A percentile compares a stretch with the other conserved stretches of the same genome.
Evolutionary conservation across 2,888 invertebrate species (phyloP).

Genomic region (Mesoligia furuncula): DNA sequence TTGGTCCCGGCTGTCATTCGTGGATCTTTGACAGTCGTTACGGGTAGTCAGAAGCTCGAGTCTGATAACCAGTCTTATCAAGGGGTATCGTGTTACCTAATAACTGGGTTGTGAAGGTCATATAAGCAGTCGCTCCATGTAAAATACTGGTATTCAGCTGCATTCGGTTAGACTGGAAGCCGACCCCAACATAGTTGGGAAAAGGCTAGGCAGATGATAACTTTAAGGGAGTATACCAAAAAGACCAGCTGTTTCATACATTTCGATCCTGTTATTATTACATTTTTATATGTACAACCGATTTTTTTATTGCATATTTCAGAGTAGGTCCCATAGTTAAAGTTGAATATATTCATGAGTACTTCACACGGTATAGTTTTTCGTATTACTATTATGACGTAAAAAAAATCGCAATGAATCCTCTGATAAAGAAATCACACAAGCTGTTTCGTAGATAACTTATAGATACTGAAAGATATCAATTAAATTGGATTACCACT

Average conservation of each 20-base stretch:
- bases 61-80: too few relatives aligned
- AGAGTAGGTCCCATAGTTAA: neutral
- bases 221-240: neutral
- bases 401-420: neutral
- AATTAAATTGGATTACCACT: neutral
- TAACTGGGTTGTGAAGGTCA: too few relatives aligned
- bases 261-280: neutral
- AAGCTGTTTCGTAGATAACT: neutral
- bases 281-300: neutral
- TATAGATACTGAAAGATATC: neutral
- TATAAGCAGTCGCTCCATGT: too few relatives aligned
- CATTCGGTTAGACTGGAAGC: too few relatives aligned
- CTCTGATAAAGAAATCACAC: neutral
- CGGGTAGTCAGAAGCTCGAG: too few relatives aligned
- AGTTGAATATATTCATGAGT: neutral
- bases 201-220: too few relatives aligned
- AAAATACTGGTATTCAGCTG: too few relatives aligned
- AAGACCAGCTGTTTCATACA: too few relatives aligned
- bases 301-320: neutral
- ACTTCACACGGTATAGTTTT: neutral
- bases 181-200: too few relatives aligned
- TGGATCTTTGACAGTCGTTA: too few relatives aligned
- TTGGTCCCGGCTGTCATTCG: too few relatives aligned
- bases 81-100: too few relatives aligned
- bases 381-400: neutral